Evolutionary conservation across 2,888 invertebrate genomes (phyloP), one percentile per base, ranked within the genome.

Genomic region (Plebejus melissa): DNA sequence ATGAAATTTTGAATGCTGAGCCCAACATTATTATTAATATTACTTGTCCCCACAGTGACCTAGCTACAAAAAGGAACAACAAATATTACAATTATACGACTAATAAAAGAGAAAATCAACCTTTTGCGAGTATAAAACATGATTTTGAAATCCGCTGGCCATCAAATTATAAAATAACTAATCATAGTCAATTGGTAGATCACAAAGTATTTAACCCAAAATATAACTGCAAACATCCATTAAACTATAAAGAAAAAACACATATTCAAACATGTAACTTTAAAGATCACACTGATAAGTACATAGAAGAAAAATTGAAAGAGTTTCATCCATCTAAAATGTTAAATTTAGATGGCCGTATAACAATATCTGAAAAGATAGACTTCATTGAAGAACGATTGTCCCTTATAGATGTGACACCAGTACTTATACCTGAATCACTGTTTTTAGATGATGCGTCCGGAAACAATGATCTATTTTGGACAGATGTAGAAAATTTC

Each of bases 311-410:
- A 60, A 89, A 93, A 83, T 82, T 95, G 58, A 83, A 94, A 75
- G 85, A 90, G 32, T 94, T 93, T 82, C 87, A 95, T 81, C 94
- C 95, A 0, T 93, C 94, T 80, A 86, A 87, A 82, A 88, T 95
- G 65, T 88, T 96, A 46, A 94, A 94, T 85, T 82, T 96, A 71
- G 95, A 96, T 84, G 95, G 94, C 1, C 88, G 95, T 54, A 86
- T 87, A 58, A 83, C 93, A 38, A 79, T 87, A 28, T 82, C 87
- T 70, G 85, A 92, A 80, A 94, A 95, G 91, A 89, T 95, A 81
- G 81, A 94, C 79, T 85, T 93, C 54, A 79, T 95, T 69, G 86
- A 87, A 78, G 86, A 92, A 79, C 90, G 88, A 79, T 83, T 95
- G 58, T 65, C 84, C 60, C 79, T 85, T 50, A 80, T 90, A 76